These are phyloP conservation scores for Hypotaenidia okinawae DNA, from an alignment of 2,797 vertebrate species.

Conservation along the genomic window DNA sequence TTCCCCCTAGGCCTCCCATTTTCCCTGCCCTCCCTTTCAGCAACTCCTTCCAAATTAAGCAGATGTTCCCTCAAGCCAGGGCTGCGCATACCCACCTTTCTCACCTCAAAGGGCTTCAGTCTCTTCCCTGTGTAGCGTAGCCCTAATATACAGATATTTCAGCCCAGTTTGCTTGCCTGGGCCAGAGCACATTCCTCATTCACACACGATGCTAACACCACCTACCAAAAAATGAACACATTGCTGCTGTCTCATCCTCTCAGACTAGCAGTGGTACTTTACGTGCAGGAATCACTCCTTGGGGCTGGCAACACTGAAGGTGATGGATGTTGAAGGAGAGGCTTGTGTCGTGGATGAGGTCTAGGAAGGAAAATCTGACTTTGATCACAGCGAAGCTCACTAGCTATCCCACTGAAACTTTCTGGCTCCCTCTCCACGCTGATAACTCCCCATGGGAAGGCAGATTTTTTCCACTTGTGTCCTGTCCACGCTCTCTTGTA, in stretches of 20 bases:
- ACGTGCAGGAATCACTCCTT: not conserved
- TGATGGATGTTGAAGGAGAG: not conserved
- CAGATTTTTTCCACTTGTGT: not conserved
- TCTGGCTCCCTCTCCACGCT: not conserved
- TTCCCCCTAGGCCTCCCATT: not conserved
- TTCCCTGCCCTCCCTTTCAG: not conserved
- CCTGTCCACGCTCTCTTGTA: not conserved
- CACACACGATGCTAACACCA: not conserved
- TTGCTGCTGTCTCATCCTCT: not conserved
- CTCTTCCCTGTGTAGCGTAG: not conserved
- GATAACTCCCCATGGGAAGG: not conserved
- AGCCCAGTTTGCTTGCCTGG: not conserved
- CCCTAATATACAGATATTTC: not conserved
- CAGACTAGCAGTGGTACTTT: not conserved
- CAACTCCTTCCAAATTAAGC: not conserved
- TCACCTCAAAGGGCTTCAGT: not conserved
- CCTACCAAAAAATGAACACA: not conserved
- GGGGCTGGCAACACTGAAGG: not conserved
- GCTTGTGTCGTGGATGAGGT: not conserved
- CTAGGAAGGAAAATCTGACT: not conserved
- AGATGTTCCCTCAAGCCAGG: not conserved
- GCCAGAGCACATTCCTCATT: not conserved
- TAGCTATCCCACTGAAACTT: not conserved
- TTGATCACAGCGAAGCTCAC: not conserved
- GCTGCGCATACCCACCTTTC: not conserved